Conservation (phyloP, 2,113 vertebrate species). For the Rhombomys opimus region DNA sequence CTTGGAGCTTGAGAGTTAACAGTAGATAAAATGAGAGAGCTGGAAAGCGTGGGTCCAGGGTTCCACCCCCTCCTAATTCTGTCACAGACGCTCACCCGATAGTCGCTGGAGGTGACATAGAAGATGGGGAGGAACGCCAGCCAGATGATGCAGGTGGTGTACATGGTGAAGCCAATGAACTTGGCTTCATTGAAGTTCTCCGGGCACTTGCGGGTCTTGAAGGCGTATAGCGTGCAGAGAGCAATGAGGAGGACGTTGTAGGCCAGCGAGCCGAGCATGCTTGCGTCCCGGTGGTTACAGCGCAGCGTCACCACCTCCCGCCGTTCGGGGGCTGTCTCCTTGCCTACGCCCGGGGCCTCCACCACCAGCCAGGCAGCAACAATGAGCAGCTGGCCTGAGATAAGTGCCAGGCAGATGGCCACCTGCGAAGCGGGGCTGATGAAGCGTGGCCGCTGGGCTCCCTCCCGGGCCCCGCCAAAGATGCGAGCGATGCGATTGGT, state of each 20-base stretch:
- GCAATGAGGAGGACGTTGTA: slow-evolving; percentile 98
- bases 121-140: slow-evolving; percentile 99
- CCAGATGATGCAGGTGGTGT: slow-evolving; percentile 99
- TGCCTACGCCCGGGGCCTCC: slow-evolving; percentile 95
- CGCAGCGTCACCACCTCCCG: slow-evolving; percentile 96
- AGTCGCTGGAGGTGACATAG: slow-evolving; percentile 99
- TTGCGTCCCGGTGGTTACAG: slow-evolving; percentile 96
- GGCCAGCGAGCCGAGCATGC: slow-evolving; percentile 97
- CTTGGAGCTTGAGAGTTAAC: neutral
- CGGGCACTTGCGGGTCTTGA: slow-evolving; percentile 98
- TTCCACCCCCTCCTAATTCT: neutral
- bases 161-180: slow-evolving; percentile 99
- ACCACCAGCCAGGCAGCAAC: slow-evolving; percentile 96
- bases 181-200: slow-evolving; percentile 99
- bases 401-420: slow-evolving; percentile 95
- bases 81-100: slow-evolving; percentile 90
- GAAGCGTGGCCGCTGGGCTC: slow-evolving; percentile 95
- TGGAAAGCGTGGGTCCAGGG: neutral
- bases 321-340: slow-evolving; percentile 95
- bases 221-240: slow-evolving; percentile 98
- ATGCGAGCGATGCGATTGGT: slow-evolving; percentile 98
- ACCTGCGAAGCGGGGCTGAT: slow-evolving; percentile 98
- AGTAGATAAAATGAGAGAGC: neutral
- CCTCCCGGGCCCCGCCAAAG: slow-evolving; percentile 96
- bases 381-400: slow-evolving; percentile 97